phyloP scores from a whole-genome alignment of 1,140 invertebrate genomes.

The Aphaenogaster rudis region DNA sequence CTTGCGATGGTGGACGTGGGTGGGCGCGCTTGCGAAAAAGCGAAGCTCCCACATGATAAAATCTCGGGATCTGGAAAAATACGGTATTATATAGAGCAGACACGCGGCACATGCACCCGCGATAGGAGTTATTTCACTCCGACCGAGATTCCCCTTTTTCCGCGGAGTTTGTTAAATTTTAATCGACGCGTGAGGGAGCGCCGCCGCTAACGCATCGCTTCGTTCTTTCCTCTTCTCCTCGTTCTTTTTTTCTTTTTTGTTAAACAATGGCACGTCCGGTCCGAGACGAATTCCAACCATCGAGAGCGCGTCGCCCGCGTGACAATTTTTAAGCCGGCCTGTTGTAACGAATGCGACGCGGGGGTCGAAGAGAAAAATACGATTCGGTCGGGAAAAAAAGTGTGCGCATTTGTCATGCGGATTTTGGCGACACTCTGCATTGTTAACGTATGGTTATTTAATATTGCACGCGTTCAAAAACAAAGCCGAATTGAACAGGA shows the following conservation, averaged over 20 bases:
- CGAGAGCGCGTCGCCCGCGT: slow-evolving; percentile 21
- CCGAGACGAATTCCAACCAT: slow-evolving; percentile 34
- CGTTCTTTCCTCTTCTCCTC: neutral
- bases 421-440: neutral
- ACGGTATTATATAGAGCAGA: slow-evolving; percentile 9
- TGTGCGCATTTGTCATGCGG: neutral
- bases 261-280: slow-evolving; percentile 18
- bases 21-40: neutral
- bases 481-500: neutral
- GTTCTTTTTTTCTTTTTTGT: neutral
- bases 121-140: slow-evolving; percentile 47
- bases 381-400: neutral
- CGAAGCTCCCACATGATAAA: slow-evolving; percentile 43
- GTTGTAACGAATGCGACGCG: slow-evolving; percentile 13
- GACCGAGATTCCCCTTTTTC: slow-evolving; percentile 22
- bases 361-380: slow-evolving; percentile 37
- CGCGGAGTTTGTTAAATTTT: slow-evolving; percentile 60
- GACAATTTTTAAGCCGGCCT: slow-evolving; percentile 50
- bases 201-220: slow-evolving; percentile 3
- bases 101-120: neutral
- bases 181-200: slow-evolving; percentile 41
- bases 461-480: slow-evolving; percentile 8
- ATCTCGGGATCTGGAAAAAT: slow-evolving; percentile 35
- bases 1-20: neutral
- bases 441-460: slow-evolving; percentile 28